Base-by-base conservation (phyloP, 2,888 invertebrate species). In the Ichneumoninae sp. region DNA sequence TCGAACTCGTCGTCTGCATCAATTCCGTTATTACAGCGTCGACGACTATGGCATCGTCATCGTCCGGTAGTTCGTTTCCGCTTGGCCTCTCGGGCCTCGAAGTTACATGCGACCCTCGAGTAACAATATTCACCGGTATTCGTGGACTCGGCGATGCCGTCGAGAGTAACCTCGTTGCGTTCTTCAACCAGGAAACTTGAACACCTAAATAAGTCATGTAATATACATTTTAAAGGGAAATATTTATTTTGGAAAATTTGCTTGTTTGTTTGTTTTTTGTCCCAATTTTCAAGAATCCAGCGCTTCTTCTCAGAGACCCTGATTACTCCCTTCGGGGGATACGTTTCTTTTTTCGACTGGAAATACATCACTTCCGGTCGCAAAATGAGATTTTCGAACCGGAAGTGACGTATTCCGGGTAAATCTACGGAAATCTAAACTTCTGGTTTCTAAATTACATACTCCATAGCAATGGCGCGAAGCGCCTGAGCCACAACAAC, bases 161-260 rank as follows among this genome's bases (percentile, higher is more conserved):
- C 22, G 92, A 91, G 47, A 92, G 66, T 7, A 91, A 82, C 79
- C 89, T 87, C 60, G 92, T 91, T 4, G 90, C 91, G 77, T 93
- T 93, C 69, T 93, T 92, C 84, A 93, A 52, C 93, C 93, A 93
- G 3, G 92, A 91, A 65, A 93, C 81, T 68, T 92, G 91, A 5
- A 91, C 92, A 1, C 93, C 93, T 93, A 76, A 26, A 52, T 65
- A 66, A 66, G 3, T 8, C 69, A 82, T 36, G 44, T 16, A 16
- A 47, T 4, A 47, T 16, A 16, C 16, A 47, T 47, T 47, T 47
- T 16, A 4, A 47, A 47, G 16, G 0, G 16, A 47, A 0, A 47
- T 47, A 16, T 47, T 16, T 47, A 47, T 47, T 16, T 47, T 16
- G 4, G 4, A 16, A 47, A 16, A 10, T 44, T 13, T 6, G 1